Base-by-base conservation (phyloP, 2,888 invertebrate genomes). In the Barypeithes pellucidus region DNA sequence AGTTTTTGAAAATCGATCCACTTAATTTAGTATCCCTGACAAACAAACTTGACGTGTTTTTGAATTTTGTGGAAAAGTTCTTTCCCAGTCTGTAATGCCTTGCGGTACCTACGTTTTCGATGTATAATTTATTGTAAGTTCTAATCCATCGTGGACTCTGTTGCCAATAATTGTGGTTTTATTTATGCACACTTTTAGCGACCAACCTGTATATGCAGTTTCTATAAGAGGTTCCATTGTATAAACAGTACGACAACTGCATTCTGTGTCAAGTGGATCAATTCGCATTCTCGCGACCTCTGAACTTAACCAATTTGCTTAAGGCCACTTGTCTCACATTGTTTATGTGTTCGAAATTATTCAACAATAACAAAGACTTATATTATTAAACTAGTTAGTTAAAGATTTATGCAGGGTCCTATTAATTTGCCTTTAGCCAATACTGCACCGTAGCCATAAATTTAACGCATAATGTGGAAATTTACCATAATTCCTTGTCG, bases 271-370 rank as follows among this genome's bases (percentile, higher is more conserved):
- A 57, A 57, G 54, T 57, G 54, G 54, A 33, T 57, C 54, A 57
- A 57, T 57, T 57, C 9, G 52, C 29, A 52, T 52, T 52, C 22
- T 52, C 16, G 33, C 16, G 54, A 57, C 54, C 54, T 57, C 33
- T 57, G 33, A 57, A 57, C 54, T 57, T 33, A 29, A 57, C 16
- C 24, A 57, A 57, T 57, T 57, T 33, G 54, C 54, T 57, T 57
- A 57, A 33, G 54, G 54, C 33, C 54, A 57, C 54, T 57, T 57
- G 54, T 33, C 11, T 8, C 52, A 29, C 9, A 29, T 33, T 57
- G 33, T 57, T 57, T 57, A 33, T 57, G 11, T 11, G 33, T 57
- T 57, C 14, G 11, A 18, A 57, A 57, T 11, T 33, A 33, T 54
- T 54, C 24, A n/a, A 22, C 12, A 50, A 50, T 50, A 47, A 22